phyloP scores from a whole-genome alignment of 2,797 vertebrate genomes.

The Acanthiza pusilla region DNA sequence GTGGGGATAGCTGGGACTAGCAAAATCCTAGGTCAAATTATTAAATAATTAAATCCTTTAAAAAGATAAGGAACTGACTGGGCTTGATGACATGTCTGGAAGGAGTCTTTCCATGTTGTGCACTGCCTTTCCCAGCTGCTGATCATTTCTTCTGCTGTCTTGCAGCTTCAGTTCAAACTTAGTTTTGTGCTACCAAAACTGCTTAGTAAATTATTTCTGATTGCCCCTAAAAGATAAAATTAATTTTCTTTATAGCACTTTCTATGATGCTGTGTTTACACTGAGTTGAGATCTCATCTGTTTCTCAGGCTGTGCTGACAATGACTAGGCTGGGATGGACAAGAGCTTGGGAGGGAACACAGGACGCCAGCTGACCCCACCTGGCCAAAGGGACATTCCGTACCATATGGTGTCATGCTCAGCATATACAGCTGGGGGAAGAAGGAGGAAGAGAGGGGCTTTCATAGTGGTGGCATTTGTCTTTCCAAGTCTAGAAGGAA shows the following conservation, averaged over 20 bases:
- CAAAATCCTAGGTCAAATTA: not conserved
- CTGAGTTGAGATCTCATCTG: not conserved
- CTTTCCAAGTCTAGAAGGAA: not conserved
- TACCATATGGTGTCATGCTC: not conserved
- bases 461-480: fast-evolving
- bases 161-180: not conserved
- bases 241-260: not conserved
- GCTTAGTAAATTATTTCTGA: not conserved
- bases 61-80: not conserved
- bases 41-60: not conserved
- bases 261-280: not conserved
- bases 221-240: not conserved
- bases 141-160: not conserved
- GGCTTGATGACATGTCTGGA: not conserved
- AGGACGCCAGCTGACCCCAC: not conserved
- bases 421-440: not conserved
- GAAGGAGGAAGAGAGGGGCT: fast-evolving
- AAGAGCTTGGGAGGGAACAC: not conserved
- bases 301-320: not conserved
- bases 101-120: not conserved
- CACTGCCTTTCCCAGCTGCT: not conserved
- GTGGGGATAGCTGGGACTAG: not conserved
- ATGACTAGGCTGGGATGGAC: fast-evolving
- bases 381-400: not conserved
- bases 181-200: not conserved